phyloP scores from a whole-genome alignment of 1,140 invertebrate species.

The Coenobita brevimanus region DNA sequence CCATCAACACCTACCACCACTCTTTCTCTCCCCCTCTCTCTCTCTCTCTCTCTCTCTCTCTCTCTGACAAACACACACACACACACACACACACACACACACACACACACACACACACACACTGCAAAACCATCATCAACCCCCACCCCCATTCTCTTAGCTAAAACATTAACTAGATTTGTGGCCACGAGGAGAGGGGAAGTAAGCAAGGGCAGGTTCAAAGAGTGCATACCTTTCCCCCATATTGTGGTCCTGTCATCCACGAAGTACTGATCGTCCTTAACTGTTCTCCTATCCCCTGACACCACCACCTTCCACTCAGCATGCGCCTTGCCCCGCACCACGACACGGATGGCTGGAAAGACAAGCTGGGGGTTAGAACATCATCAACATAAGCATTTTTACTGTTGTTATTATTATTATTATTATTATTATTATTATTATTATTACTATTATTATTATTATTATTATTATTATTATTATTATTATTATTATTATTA shows the following conservation, averaged over 20 bases:
- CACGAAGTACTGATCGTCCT: conserved; percentile 88
- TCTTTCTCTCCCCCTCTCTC: neutral
- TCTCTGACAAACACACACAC: conserved; percentile 16
- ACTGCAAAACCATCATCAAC: neutral
- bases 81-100: conserved; percentile 31
- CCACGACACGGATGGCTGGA: conserved; percentile 82
- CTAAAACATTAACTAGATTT: no score
- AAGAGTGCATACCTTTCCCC: conserved; percentile 87
- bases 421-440: no score
- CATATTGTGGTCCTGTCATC: conserved; percentile 85
- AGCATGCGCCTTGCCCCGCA: conserved; percentile 85
- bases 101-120: neutral
- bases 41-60: neutral
- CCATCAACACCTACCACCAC: no score
- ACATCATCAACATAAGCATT: no score
- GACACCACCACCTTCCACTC: conserved; percentile 89
- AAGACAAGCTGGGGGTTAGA: no score
- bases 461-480: no score
- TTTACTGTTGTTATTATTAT: no score
- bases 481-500: no score
- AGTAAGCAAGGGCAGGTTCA: no score
- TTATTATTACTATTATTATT: no score
- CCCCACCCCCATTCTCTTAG: neutral
- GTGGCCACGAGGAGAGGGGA: no score
- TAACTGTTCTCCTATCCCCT: conserved; percentile 84